Percentiles rank a stretch among this genome's conserved stretches.
Evolutionary conservation across 2,113 vertebrate genomes (phyloP).

Genomic region (Amazona vittata): DNA sequence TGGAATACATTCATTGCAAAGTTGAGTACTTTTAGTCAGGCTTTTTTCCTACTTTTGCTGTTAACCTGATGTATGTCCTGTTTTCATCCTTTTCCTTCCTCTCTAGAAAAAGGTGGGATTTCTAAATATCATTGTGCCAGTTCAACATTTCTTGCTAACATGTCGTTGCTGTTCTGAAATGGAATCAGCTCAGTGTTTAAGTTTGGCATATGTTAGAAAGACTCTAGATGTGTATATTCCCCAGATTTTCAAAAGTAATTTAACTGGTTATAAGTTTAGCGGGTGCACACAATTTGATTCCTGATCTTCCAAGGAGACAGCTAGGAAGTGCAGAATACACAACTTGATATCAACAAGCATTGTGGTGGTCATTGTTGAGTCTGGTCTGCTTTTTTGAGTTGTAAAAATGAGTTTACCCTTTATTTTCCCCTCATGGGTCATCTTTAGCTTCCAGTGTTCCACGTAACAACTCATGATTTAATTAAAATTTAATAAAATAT

Average conservation of each 20-base stretch:
- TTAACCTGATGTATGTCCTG: constrained; percentile 36
- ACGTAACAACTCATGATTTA: background rate
- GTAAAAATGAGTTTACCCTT: background rate
- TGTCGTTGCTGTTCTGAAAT: background rate
- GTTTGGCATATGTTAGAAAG: background rate
- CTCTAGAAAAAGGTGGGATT: constrained; percentile 14
- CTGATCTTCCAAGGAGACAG: background rate
- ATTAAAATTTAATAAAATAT: background rate
- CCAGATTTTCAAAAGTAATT: background rate
- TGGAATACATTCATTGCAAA: background rate
- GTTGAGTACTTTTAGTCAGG: background rate
- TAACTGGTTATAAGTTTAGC: background rate
- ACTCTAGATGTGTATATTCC: background rate
- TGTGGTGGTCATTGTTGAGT: background rate
- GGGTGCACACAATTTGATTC: background rate
- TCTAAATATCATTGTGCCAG: background rate
- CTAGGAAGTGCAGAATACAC: background rate
- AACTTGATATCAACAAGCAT: background rate
- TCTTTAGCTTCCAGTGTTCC: background rate
- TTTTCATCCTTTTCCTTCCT: constrained; percentile 51
- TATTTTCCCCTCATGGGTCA: background rate
- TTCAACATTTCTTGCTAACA: background rate
- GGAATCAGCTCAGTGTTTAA: background rate
- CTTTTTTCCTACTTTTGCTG: constrained; percentile 13
- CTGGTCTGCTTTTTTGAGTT: background rate